Percentiles rank a stretch among this genome's conserved stretches.
These are phyloP conservation scores for Agrotis puta DNA, from an alignment of 2,888 invertebrate species.

Conservation along the genomic window DNA sequence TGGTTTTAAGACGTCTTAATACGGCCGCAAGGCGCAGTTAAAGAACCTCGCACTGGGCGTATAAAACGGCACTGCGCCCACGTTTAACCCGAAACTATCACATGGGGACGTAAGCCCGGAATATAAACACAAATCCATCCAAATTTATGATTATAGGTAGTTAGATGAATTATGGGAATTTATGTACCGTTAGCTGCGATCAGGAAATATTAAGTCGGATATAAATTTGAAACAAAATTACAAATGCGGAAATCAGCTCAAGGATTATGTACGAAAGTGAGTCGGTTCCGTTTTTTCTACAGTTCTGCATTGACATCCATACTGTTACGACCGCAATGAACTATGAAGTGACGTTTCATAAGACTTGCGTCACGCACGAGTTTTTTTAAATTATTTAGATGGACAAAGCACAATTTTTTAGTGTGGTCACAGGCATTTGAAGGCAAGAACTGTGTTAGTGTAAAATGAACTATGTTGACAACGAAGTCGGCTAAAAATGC, in stretches of 20 bases:
- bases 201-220: conserved; percentile 49
- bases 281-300: conserved; percentile 27
- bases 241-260: conserved; percentile 62
- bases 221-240: conserved; percentile 54
- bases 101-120: too few relatives aligned
- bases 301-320: conserved; percentile 15
- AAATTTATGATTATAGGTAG: too few relatives aligned
- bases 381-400: conserved; percentile 19
- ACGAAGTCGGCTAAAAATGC: background rate
- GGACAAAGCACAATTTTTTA: conserved; percentile 19
- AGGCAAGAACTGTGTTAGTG: background rate
- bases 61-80: too few relatives aligned
- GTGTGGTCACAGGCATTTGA: conserved; percentile 19
- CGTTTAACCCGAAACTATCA: too few relatives aligned
- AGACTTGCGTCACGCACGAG: conserved; percentile 37
- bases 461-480: background rate
- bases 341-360: conserved; percentile 9
- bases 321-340: conserved; percentile 41
- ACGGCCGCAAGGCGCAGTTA: too few relatives aligned
- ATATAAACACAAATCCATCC: too few relatives aligned
- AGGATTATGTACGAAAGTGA: conserved; percentile 60
- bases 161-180: conserved; percentile 1
- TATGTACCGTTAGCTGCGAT: conserved; percentile 10
- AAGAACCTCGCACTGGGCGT: too few relatives aligned
- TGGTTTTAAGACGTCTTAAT: too few relatives aligned